These are phyloP conservation scores for Cephus pygmeus DNA, from an alignment of 2,888 invertebrate genomes.

Conservation along the genomic window DNA sequence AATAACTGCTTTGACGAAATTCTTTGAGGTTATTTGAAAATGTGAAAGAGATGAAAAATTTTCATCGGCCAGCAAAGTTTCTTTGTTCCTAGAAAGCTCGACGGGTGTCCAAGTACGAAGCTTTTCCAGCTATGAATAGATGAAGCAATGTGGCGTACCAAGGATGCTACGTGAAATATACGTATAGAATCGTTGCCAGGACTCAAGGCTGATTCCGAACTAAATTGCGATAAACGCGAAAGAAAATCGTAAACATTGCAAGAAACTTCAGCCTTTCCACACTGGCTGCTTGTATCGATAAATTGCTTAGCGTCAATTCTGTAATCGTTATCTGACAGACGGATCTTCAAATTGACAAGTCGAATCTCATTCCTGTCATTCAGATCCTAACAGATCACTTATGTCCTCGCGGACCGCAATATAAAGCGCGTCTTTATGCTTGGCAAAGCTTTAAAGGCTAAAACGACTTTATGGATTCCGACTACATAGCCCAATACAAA, in stretches of 20 bases:
- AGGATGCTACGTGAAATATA: constrained; percentile 25
- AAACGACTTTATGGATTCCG: neutral
- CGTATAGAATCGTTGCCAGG: constrained; percentile 37
- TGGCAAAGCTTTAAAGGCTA: neutral
- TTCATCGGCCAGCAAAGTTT: neutral
- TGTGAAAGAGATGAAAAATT: neutral
- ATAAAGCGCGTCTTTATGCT: neutral
- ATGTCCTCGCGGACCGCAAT: neutral
- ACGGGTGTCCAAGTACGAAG: constrained; percentile 19
- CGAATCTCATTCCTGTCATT: neutral
- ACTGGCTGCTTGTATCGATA: neutral
- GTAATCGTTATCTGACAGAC: neutral
- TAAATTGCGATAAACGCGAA: constrained; percentile 34
- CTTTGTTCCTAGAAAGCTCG: neutral
- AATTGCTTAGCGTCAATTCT: neutral
- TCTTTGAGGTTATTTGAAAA: neutral
- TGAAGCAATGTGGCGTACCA: constrained; percentile 23
- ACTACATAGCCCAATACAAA: neutral
- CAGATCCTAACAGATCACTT: neutral
- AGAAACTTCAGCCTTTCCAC: neutral
- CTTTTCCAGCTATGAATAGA: constrained; percentile 25
- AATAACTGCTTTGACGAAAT: neutral
- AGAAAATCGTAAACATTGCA: constrained; percentile 31
- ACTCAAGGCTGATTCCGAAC: constrained; percentile 30
- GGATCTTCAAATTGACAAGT: neutral